Percentiles rank a stretch among this genome's conserved stretches.
Evolutionary conservation across 2,113 vertebrate species (phyloP).

Genomic region (Mustela lutreola): DNA sequence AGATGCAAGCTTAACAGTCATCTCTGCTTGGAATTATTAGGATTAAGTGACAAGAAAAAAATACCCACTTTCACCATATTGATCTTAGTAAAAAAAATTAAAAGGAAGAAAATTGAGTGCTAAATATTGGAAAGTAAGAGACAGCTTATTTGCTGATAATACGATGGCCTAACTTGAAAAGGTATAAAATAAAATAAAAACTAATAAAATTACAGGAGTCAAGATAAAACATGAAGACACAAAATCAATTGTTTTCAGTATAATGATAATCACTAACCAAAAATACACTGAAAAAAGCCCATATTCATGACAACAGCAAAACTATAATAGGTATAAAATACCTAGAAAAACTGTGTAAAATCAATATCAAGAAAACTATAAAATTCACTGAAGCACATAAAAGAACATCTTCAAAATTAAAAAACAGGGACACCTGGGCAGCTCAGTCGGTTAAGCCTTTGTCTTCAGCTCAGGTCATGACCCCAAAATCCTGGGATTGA

Average conservation of each 20-base stretch:
- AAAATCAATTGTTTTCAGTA: conserved; percentile 15
- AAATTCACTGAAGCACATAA: conserved; percentile 6
- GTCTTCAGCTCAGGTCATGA: not conserved
- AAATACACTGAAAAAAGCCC: conserved; percentile 1
- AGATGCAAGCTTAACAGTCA: not conserved
- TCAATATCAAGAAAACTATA: not conserved
- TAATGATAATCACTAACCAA: conserved; percentile 24
- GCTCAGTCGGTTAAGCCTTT: not conserved
- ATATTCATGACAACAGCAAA: not conserved
- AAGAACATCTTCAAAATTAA: conserved; percentile 5
- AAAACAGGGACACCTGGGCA: not conserved
- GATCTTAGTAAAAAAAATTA: not conserved
- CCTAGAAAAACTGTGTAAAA: conserved; percentile 19
- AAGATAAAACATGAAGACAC: conserved; percentile 30
- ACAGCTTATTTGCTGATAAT: not conserved
- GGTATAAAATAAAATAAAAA: conserved; percentile 33
- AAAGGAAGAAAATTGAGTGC: not conserved
- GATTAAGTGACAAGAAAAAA: conserved; percentile 14
- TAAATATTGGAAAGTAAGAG: conserved; percentile 42
- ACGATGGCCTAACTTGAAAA: conserved; percentile 19
- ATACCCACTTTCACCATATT: not conserved
- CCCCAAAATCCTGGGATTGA: not conserved
- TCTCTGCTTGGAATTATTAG: not conserved
- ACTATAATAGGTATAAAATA: not conserved
- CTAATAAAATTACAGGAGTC: not conserved